A percentile compares a stretch with the other conserved stretches of the same genome.
These are phyloP conservation scores for Drosophila diplacantha DNA, from an alignment of 2,888 invertebrate genomes.

Conservation along the genomic window DNA sequence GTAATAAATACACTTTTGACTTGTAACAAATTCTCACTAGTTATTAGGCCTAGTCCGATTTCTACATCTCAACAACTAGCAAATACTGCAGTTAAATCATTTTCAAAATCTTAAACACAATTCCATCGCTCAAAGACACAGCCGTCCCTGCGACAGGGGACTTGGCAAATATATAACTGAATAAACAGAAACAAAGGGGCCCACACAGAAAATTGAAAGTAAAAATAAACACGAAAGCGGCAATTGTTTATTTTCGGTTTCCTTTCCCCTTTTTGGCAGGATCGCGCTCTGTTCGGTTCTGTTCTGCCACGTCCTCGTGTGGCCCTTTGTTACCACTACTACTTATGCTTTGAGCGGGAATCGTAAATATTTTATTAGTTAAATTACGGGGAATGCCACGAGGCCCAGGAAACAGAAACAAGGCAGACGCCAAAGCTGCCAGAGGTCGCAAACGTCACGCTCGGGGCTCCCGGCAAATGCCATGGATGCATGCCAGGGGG, in stretches of 20 bases:
- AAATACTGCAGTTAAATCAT: not conserved
- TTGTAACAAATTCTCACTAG: not conserved
- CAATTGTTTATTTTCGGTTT: constrained; percentile 35
- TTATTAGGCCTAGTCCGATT: rapidly evolving
- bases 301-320: constrained; percentile 9
- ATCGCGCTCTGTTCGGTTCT: not conserved
- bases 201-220: constrained; percentile 39
- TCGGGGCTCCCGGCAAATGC: constrained; percentile 15
- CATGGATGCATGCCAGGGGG: not conserved
- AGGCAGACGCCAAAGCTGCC: constrained; percentile 40
- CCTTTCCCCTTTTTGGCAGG: not conserved
- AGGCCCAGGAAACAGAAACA: constrained; percentile 13
- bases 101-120: not conserved
- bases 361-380: constrained; percentile 51
- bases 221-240: constrained; percentile 46
- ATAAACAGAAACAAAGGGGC: constrained; percentile 14
- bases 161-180: constrained; percentile 15
- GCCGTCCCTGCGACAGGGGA: not conserved
- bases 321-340: constrained; percentile 29
- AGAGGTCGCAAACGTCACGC: constrained; percentile 46
- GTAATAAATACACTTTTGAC: not conserved
- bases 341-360: constrained; percentile 25
- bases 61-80: not conserved
- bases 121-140: not conserved
- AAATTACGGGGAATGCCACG: constrained; percentile 40